Evolutionary conservation across 2,113 vertebrate species (phyloP), one percentile per base, ranked within the genome.

Genomic region (Oplegnathus fasciatus): DNA sequence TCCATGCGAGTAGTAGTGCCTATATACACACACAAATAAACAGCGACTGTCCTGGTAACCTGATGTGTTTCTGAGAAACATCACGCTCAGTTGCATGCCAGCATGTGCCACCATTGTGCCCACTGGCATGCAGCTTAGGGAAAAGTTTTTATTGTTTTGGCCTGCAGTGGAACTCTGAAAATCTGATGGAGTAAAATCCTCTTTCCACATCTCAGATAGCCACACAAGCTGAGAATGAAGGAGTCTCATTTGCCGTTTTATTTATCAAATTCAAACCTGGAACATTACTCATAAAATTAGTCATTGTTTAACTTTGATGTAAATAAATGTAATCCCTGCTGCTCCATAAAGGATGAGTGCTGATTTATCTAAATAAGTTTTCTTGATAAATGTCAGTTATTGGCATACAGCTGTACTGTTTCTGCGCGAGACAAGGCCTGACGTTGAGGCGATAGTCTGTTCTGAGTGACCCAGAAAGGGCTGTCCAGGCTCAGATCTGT

Each of bases 401-500:
- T 75, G 44, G 37, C 48, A 26, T 37, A 40, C 58, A 57, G n/a
- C 48, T 48, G 15, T 46, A 28, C 58, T 71, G 30, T 37, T 72
- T 79, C 55, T 68, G 55, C 46, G n/a, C 2, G 22, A 24, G 61
- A 42, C 55, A 73, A 71, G 62, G 22, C 18, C 48, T 66, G 28
- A 78, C 0, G 1, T 28, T 18, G 44, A 86, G 9, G 37, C 7
- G 15, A 58, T 65, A 34, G 67, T 67, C 18, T 64, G 65, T 74
- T 89, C 57, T 42, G 69, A 81, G 64, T 89, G 90, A 93, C 90
- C 92, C 90, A 88, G 76, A 86, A 81, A 86, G 54, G 46, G 37
- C 75, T 42, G 48, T 83, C 61, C 58, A 48, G 26, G 22, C 82
- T 85, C 75, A 84, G 84, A 88, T 88, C 83, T 80, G 65, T 82